Conservation (phyloP, 1,140 invertebrate genomes). For the Geopemphigus sp. region DNA sequence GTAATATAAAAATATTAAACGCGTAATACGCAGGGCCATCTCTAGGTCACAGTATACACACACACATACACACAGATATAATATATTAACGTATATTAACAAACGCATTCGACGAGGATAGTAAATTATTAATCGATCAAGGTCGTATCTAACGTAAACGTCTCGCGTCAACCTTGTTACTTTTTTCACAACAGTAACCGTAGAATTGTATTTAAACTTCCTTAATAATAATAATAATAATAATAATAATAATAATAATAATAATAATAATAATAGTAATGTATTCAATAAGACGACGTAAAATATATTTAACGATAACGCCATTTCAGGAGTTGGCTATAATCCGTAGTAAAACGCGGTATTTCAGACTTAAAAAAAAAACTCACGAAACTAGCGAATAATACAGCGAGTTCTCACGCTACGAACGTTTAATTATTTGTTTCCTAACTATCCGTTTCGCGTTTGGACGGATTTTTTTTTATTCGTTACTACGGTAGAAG, state of each 20-base stretch:
- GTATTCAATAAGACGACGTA: too few relatives aligned
- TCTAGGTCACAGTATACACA: conserved; percentile 35
- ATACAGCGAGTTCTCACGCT: too few relatives aligned
- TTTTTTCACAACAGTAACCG: not conserved
- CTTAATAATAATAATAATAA: not conserved
- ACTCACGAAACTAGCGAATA: not conserved
- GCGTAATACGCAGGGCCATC: conserved; percentile 22
- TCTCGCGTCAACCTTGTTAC: conserved; percentile 13
- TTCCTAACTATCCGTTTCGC: too few relatives aligned
- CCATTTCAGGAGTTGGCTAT: not conserved
- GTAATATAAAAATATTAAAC: not conserved
- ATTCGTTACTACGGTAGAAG: too few relatives aligned
- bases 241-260: conserved; percentile 1
- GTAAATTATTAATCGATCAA: conserved; percentile 28
- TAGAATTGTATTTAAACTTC: conserved; percentile 12
- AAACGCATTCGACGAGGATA: not conserved
- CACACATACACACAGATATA: not conserved
- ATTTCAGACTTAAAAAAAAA: not conserved
- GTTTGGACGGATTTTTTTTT: too few relatives aligned
- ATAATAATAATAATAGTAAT: too few relatives aligned
- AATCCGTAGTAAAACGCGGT: not conserved
- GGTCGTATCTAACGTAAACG: not conserved
- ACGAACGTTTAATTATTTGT: too few relatives aligned
- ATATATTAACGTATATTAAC: not conserved
- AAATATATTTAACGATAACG: too few relatives aligned